Evolutionary conservation across 2,888 invertebrate species (phyloP).

Genomic region (Thecocarcelia acutangulata): DNA sequence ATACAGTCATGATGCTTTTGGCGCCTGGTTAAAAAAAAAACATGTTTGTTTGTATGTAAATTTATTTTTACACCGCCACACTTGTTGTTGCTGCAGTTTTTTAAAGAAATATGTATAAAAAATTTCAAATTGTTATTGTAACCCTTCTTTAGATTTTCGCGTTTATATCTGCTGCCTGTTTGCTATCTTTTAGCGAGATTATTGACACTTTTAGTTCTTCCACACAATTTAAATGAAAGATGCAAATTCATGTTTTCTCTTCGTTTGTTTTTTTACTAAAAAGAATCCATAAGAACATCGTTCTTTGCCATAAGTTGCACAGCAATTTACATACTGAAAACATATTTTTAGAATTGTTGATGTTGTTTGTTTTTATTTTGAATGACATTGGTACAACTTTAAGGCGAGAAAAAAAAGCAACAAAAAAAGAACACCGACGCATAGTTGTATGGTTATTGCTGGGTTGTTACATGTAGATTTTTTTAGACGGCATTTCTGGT

Average conservation of each 20-base stretch:
- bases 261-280: background rate
- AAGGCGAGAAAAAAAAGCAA: slow-evolving; percentile 7
- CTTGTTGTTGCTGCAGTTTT: slow-evolving; percentile 27
- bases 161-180: slow-evolving; percentile 43
- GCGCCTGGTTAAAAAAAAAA: slow-evolving; percentile 53
- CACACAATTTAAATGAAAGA: slow-evolving; percentile 41
- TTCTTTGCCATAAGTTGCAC: slow-evolving; percentile 37
- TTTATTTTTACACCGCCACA: slow-evolving; percentile 31
- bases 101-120: slow-evolving; percentile 10
- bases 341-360: slow-evolving; percentile 17
- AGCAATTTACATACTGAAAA: slow-evolving; percentile 56
- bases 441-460: slow-evolving; percentile 27
- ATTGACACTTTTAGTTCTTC: slow-evolving; percentile 63
- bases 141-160: slow-evolving; percentile 33
- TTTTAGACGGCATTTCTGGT: background rate
- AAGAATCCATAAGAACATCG: slow-evolving; percentile 34
- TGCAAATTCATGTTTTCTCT: background rate
- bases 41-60: slow-evolving; percentile 49
- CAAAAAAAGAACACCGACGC: slow-evolving; percentile 28
- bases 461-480: slow-evolving; percentile 34
- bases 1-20: slow-evolving; percentile 58
- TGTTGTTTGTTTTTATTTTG: slow-evolving; percentile 34
- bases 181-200: slow-evolving; percentile 55
- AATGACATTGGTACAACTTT: slow-evolving; percentile 51
- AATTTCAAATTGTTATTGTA: slow-evolving; percentile 52